phyloP scores from a whole-genome alignment of 2,888 invertebrate species.

The Pelosia muscerda region DNA sequence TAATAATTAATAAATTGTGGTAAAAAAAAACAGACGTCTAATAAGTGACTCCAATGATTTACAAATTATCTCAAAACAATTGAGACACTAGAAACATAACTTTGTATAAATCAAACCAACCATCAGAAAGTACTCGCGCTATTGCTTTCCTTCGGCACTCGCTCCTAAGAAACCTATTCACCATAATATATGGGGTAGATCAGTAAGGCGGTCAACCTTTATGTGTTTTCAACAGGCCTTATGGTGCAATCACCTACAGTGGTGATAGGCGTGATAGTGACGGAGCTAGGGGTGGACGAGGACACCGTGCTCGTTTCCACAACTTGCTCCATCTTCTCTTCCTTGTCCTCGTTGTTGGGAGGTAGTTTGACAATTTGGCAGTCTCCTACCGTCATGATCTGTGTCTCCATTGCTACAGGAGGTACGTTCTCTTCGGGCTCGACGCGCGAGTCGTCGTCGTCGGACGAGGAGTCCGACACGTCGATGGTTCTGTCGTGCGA shows the following conservation, averaged over 20 bases:
- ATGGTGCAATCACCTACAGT: slow-evolving; percentile 84
- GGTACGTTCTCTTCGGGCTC: slow-evolving; percentile 75
- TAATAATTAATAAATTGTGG: neutral
- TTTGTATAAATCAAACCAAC: slow-evolving; percentile 13
- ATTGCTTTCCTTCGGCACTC: slow-evolving; percentile 4
- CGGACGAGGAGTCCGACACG: slow-evolving; percentile 77
- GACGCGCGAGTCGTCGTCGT: slow-evolving; percentile 74
- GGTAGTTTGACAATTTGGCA: slow-evolving; percentile 84
- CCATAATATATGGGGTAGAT: slow-evolving; percentile 65
- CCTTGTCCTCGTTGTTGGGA: slow-evolving; percentile 67
- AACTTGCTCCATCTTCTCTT: slow-evolving; percentile 63
- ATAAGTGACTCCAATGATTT: slow-evolving; percentile 5
- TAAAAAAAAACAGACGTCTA: neutral
- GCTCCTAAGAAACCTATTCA: slow-evolving; percentile 3
- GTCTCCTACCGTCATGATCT: slow-evolving; percentile 84
- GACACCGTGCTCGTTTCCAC: slow-evolving; percentile 59
- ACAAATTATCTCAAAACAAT: neutral
- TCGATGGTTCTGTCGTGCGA: slow-evolving; percentile 78
- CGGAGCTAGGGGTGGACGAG: slow-evolving; percentile 71
- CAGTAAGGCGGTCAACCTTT: slow-evolving; percentile 55
- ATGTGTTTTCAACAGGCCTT: slow-evolving; percentile 79
- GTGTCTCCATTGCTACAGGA: slow-evolving; percentile 73
- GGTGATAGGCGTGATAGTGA: slow-evolving; percentile 81
- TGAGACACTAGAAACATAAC: neutral
- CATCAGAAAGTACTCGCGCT: slow-evolving; percentile 10